Percentiles rank a stretch among this genome's conserved stretches.
Evolutionary conservation across 2,113 vertebrate species (phyloP).

Genomic region (Catharus minimus): DNA sequence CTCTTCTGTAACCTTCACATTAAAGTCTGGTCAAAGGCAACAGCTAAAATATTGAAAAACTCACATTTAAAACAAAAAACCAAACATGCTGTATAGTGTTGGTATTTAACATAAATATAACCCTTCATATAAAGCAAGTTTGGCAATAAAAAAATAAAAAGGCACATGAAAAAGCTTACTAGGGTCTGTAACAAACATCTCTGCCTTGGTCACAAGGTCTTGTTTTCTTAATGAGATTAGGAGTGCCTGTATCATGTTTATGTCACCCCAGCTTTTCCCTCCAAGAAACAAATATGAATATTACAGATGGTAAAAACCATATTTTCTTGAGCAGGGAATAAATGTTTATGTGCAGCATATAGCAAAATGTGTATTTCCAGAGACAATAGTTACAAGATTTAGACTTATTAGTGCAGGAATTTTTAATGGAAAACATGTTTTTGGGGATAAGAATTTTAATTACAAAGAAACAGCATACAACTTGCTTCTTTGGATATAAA

Average conservation of each 20-base stretch:
- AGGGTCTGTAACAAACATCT: background rate
- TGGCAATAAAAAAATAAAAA: background rate
- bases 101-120: background rate
- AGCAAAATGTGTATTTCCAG: constrained; percentile 22
- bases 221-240: background rate
- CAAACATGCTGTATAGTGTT: background rate
- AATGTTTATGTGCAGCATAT: constrained; percentile 19
- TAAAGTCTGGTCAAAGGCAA: background rate
- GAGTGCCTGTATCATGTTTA: constrained; percentile 27
- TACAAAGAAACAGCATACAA: background rate
- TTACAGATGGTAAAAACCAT: constrained; percentile 10
- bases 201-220: background rate
- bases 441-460: constrained; percentile 28
- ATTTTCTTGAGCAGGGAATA: constrained; percentile 37
- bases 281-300: constrained; percentile 5
- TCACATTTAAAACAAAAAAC: background rate
- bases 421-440: constrained; percentile 51
- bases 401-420: constrained; percentile 6
- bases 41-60: background rate
- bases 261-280: background rate
- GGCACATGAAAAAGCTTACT: background rate
- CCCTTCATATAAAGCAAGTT: background rate
- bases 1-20: rapidly evolving
- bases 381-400: constrained; percentile 27
- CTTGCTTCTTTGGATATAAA: constrained; percentile 19